A percentile compares a stretch with the other conserved stretches of the same genome.
phyloP scores from a whole-genome alignment of 2,113 vertebrate genomes.

The Myotis yumanensis region DNA sequence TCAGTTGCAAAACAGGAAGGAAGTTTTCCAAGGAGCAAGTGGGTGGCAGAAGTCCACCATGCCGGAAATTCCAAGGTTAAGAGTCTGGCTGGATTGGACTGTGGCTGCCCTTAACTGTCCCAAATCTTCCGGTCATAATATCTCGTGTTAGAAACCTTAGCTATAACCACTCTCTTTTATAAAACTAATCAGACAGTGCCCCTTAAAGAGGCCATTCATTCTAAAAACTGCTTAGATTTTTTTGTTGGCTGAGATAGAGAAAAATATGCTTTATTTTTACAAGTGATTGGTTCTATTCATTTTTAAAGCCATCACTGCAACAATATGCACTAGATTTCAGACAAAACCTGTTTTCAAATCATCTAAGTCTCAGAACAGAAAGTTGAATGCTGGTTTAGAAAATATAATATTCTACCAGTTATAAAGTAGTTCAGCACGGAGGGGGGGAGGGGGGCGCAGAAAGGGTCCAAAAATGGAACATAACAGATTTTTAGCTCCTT shows the following conservation, averaged over 20 bases:
- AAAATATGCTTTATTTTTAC: conserved; percentile 30
- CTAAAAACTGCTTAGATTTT: background rate
- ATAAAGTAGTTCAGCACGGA: background rate
- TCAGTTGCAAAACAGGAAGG: conserved; percentile 14
- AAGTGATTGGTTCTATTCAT: background rate
- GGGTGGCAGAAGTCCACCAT: conserved; percentile 33
- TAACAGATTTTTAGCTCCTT: background rate
- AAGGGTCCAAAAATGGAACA: background rate
- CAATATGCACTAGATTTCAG: background rate
- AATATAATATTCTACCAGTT: background rate
- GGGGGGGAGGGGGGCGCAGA: background rate
- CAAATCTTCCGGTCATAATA: background rate
- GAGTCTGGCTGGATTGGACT: background rate
- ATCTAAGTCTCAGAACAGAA: conserved; percentile 11
- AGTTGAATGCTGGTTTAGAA: background rate
- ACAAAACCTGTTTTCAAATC: conserved; percentile 29
- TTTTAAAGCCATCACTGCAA: background rate
- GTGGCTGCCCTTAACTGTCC: background rate
- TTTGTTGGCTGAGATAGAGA: background rate
- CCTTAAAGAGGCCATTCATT: conserved; percentile 21
- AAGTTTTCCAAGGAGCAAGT: conserved; percentile 37
- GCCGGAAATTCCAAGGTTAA: background rate
- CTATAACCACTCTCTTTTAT: background rate
- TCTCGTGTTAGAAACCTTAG: background rate
- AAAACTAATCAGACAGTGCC: background rate